Evolutionary conservation across 2,888 invertebrate genomes (phyloP), one percentile per base, ranked within the genome.

Genomic region (Pycnomerus fuliginosus): DNA sequence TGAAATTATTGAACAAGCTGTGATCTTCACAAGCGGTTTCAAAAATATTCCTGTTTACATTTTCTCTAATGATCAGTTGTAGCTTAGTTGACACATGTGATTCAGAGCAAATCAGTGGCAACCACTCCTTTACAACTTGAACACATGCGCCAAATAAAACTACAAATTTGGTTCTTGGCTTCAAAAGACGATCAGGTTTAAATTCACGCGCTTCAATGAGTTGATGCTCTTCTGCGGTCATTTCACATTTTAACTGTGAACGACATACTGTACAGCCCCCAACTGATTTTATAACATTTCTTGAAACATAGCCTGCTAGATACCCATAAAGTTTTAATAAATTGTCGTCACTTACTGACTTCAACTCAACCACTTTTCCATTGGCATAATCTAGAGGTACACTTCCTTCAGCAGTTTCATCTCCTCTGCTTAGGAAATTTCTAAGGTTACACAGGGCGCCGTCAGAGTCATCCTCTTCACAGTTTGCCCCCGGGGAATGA

Each of bases 401-500:
- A n/a, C n/a, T n/a, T n/a, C n/a, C n/a, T n/a, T n/a, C n/a, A 20
- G 5, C 8, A 5, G 4, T 8, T 20, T 20, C 20, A 5, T 20
- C 5, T 8, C 8, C 20, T 4, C 5, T 5, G 20, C 8, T 5
- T 4, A 30, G 15, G 17, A 33, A 33, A 11, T 20, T 16, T 3
- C 15, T n/a, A n/a, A 33, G 20, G 5, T 3, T n/a, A 22, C 22
- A 10, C 10, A 33, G 11, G 8, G 20, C 33, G 3, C 20, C 33
- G 3, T 20, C 33, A 20, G 8, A 10, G 5, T 16, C 20, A 11
- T 35, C 29, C 24, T 48, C 38, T 16, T 34, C 25, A 10, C 25
- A 48, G 22, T 48, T 48, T 1, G 31, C 29, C 1, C 34, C 25
- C 7, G 38, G 15, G n/a, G 38, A 44, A 29, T 44, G 43, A 2